Conservation (phyloP, 1,140 invertebrate genomes). For the Agrypnia vestita region DNA sequence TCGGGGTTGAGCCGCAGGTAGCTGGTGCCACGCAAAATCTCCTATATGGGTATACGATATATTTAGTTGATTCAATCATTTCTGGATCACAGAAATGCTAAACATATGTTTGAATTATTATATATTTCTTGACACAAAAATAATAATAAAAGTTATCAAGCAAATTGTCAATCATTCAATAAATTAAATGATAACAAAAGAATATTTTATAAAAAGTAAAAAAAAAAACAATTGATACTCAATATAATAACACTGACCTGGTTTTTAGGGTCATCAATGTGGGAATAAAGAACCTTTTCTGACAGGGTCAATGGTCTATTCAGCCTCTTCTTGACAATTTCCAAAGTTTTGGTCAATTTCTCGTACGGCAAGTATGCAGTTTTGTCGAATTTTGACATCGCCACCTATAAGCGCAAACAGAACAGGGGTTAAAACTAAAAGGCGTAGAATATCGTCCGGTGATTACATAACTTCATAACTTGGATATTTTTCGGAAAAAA, state of each 20-base stretch:
- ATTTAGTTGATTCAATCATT: no score
- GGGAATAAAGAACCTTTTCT: constrained; percentile 98
- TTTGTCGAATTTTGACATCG: constrained; percentile 96
- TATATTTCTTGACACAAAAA: no score
- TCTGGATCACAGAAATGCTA: no score
- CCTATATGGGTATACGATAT: constrained; percentile 67
- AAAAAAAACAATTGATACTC: constrained; percentile 34
- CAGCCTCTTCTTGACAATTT: constrained; percentile 91
- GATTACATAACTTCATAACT: constrained; percentile 53
- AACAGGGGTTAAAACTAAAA: constrained; percentile 33
- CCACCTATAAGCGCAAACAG: constrained; percentile 75
- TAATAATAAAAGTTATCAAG: no score
- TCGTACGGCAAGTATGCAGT: constrained; percentile 90
- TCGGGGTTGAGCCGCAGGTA: constrained; percentile 96
- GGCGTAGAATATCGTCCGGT: constrained; percentile 24
- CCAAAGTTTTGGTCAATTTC: constrained; percentile 87
- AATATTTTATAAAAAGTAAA: no score
- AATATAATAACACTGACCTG: constrained; percentile 77
- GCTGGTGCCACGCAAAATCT: constrained; percentile 90
- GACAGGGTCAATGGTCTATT: constrained; percentile 95
- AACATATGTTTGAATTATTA: no score
- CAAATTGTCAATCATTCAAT: no score
- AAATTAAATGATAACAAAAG: no score
- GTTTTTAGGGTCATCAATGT: constrained; percentile 93
- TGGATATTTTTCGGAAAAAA: constrained; percentile 38